A percentile compares a stretch with the other conserved stretches of the same genome.
Evolutionary conservation across 2,888 invertebrate species (phyloP).

Genomic region (Hydroisotoma schaefferi): DNA sequence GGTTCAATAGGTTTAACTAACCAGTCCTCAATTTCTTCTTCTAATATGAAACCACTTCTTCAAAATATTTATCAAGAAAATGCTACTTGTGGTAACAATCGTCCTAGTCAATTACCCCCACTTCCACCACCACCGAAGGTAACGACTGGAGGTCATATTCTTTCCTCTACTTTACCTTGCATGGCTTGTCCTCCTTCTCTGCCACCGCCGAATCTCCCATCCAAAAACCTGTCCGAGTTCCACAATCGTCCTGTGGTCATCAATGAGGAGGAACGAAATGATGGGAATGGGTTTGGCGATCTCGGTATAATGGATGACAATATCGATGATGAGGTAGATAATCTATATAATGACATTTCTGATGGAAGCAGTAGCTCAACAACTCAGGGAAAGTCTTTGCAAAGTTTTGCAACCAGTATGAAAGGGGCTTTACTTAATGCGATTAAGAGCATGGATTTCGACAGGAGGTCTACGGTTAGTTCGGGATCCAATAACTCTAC

Average conservation of each 20-base stretch:
- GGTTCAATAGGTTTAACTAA: slow-evolving; percentile 18
- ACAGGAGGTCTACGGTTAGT: slow-evolving; percentile 22
- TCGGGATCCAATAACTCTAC: slow-evolving; percentile 13
- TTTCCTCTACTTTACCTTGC: slow-evolving; percentile 35
- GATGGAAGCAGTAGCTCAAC: background rate
- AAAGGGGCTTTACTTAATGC: slow-evolving; percentile 28
- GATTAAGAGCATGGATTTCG: slow-evolving; percentile 26
- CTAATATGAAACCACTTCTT: background rate
- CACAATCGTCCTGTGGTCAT: slow-evolving; percentile 36
- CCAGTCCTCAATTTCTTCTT: slow-evolving; percentile 13
- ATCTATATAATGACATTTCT: slow-evolving; percentile 42
- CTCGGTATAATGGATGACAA: background rate
- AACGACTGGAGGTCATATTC: slow-evolving; percentile 10
- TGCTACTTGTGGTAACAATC: background rate
- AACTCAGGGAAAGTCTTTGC: slow-evolving; percentile 5
- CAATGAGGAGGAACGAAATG: slow-evolving; percentile 22
- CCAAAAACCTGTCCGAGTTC: slow-evolving; percentile 35
- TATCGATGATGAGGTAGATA: slow-evolving; percentile 35
- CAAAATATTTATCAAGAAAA: background rate
- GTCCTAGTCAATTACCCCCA: slow-evolving; percentile 9
- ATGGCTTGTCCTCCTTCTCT: slow-evolving; percentile 34
- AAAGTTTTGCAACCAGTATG: slow-evolving; percentile 27
- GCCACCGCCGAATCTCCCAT: slow-evolving; percentile 39
- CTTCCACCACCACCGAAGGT: slow-evolving; percentile 7
- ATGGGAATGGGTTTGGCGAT: background rate